Evolutionary conservation across 2,113 vertebrate genomes (phyloP), one percentile per base, ranked within the genome.

Genomic region (Mustela lutreola): DNA sequence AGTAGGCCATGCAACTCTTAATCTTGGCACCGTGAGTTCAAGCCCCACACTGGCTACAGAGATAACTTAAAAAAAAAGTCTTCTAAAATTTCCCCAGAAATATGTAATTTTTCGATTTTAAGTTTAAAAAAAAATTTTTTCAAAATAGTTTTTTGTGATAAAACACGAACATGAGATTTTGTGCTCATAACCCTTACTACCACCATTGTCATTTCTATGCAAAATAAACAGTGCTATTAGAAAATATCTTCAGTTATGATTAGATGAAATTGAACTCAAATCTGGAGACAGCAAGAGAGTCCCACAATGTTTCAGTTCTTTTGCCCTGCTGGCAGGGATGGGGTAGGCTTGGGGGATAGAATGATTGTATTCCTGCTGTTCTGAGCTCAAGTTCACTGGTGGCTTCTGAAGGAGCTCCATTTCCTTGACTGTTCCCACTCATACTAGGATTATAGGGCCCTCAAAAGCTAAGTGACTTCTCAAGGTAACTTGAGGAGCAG

Each of bases 191-290:
- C 16, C 19, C 63, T 93, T 58, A 70, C 28, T 12, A 75, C 12
- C 8, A 62, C 4, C 39, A 87, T 3, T 76, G 53, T 82, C 60
- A 19, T 73, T 58, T 94, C 60, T 71, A 87, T 18, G 71, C 11
- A 95, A 96, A 95, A 87, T 53, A 24, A 95, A 94, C 53, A 85
- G 39, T 39, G 56, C 26, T 93, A 11, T 39, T 80, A 95, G 28
- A 92, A 79, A 91, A 79, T 8, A 81, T 24, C 62, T 81, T 95
- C 45, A 65, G 28, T 22, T 36, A 1, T 9, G 92, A 58, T 62
- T 65, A 42, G 19, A 84, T 39, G 21, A 79, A 56, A 78, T 21
- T 82, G 58, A 22, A 70, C 8, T 86, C 75, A 92, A 60, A 60
- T 24, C 11, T 80, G 53, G 22, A 82, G 22, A 16, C 11, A 12